These are phyloP conservation scores for Phalloptychus januarius DNA, from an alignment of 2,797 vertebrate genomes.

Conservation along the genomic window DNA sequence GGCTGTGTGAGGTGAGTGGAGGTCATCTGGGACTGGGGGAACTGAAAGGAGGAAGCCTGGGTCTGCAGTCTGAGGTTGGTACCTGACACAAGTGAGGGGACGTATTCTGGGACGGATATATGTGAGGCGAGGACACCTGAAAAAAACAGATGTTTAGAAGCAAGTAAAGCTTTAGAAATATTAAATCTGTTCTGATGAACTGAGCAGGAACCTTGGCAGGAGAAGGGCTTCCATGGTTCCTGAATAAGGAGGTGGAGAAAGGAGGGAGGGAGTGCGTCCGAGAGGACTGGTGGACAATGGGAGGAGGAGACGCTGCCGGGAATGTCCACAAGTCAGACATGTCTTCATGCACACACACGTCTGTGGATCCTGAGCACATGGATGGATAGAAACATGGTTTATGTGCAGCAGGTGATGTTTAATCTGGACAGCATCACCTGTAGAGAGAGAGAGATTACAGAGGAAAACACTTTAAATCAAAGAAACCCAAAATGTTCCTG, in stretches of 20 bases:
- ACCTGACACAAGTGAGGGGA: conserved; percentile 8
- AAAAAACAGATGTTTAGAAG: neutral
- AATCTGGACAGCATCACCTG: conserved; percentile 16
- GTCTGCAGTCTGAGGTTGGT: neutral
- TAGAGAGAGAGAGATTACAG: neutral
- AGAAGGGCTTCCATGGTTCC: conserved; percentile 20
- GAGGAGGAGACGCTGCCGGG: conserved; percentile 21
- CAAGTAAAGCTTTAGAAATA: neutral
- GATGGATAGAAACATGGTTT: conserved; percentile 13
- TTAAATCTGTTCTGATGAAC: neutral
- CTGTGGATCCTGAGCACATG: neutral
- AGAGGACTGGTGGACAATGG: conserved; percentile 31
- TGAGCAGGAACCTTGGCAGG: conserved; percentile 28
- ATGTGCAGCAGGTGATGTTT: conserved; percentile 1
- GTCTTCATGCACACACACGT: conserved; percentile 17
- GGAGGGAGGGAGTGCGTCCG: conserved; percentile 17
- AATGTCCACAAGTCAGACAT: conserved; percentile 51
- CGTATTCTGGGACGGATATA: neutral
- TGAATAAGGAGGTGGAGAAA: conserved; percentile 17
- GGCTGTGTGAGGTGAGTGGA: conserved; percentile 4
- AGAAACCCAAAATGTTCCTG: neutral
- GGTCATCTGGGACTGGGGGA: neutral
- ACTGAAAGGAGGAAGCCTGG: conserved; percentile 10
- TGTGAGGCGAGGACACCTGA: conserved; percentile 4
- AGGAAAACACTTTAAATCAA: neutral